Percentiles rank a stretch among this genome's conserved stretches.
These are phyloP conservation scores for Xestia c-nigrum DNA, from an alignment of 2,888 invertebrate species.

Conservation along the genomic window DNA sequence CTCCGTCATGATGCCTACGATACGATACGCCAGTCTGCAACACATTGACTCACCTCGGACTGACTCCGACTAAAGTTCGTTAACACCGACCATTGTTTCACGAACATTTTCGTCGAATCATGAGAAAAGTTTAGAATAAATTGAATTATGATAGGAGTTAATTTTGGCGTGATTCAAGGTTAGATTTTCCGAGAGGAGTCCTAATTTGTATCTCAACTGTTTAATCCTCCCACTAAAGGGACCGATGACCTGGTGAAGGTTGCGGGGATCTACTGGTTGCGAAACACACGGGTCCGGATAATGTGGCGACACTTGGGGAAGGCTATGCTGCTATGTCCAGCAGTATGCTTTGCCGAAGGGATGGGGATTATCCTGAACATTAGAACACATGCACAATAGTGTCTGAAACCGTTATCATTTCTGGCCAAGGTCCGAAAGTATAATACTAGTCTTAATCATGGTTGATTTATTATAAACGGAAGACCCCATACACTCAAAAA, in stretches of 20 bases:
- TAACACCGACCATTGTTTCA: conserved; percentile 80
- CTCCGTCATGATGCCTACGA: conserved; percentile 17
- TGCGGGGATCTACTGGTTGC: too few species aligned
- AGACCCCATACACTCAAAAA: not conserved
- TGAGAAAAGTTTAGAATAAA: conserved; percentile 40
- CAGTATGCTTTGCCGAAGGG: not conserved
- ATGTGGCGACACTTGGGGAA: too few species aligned
- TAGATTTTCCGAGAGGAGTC: not conserved
- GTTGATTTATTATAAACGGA: not conserved
- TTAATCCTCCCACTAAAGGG: too few species aligned
- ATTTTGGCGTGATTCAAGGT: conserved; percentile 31
- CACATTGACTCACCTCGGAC: conserved; percentile 75
- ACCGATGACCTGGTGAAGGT: too few species aligned
- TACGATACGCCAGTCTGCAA: conserved; percentile 44
- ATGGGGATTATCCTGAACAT: not conserved
- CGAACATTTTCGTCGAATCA: conserved; percentile 70
- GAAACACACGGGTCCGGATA: too few species aligned
- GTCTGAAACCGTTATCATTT: not conserved
- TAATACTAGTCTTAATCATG: not conserved
- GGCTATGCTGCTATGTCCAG: too few species aligned
- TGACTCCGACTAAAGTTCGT: conserved; percentile 72
- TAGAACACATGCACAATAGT: not conserved
- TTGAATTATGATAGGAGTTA: conserved; percentile 4
- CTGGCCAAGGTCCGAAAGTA: not conserved
- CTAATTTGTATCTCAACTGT: not conserved